phyloP scores from a whole-genome alignment of 2,113 vertebrate species.

The Varanus salvator region DNA sequence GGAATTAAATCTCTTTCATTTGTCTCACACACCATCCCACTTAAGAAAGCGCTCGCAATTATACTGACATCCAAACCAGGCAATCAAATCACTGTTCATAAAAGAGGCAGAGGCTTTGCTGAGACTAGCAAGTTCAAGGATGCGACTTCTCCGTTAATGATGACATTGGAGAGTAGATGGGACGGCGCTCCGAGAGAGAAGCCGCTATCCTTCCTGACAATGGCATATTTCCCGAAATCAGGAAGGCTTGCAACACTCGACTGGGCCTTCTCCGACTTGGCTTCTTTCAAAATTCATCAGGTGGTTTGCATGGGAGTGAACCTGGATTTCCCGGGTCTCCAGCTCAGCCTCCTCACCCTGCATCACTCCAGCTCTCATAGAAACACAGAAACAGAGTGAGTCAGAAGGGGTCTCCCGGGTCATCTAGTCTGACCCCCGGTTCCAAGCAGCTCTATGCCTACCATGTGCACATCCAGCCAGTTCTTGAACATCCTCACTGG shows the following conservation, averaged over 20 bases:
- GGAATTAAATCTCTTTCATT: background rate
- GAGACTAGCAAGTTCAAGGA: background rate
- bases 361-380: too few species aligned
- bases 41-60: background rate
- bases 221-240: background rate
- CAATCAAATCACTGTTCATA: background rate
- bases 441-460: too few species aligned
- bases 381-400: too few species aligned
- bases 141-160: background rate
- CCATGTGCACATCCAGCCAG: too few species aligned
- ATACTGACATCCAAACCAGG: background rate
- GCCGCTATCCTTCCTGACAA: background rate
- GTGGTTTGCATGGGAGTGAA: background rate
- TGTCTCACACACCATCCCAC: background rate
- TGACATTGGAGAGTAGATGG: background rate
- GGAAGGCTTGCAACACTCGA: background rate
- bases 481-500: too few species aligned
- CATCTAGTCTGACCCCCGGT: too few species aligned
- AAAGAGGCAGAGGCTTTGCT: background rate
- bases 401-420: too few species aligned
- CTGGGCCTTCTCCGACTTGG: background rate
- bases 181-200: background rate
- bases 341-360: too few species aligned
- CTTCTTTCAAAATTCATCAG: background rate
- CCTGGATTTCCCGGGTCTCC: too few species aligned